Evolutionary conservation across 2,888 invertebrate species (phyloP).

Genomic region (Synergus laeviventris): DNA sequence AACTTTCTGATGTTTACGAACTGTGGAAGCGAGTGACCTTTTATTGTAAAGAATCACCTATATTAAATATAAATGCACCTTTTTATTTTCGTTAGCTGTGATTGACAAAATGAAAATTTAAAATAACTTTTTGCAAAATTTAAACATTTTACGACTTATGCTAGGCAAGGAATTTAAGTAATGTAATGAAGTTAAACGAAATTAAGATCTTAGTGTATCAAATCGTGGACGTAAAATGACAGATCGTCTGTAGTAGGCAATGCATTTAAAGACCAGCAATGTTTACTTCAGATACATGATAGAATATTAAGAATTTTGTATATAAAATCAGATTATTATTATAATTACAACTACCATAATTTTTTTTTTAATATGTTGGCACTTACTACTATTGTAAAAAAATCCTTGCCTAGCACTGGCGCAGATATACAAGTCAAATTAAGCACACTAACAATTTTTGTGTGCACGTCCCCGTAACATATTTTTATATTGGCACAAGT

Average conservation of each 20-base stretch:
- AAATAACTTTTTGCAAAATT: not conserved
- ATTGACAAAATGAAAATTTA: not conserved
- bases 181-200: not conserved
- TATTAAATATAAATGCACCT: not conserved
- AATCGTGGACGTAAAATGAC: not conserved
- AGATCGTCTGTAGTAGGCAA: not conserved
- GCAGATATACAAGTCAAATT: conserved; percentile 22
- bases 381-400: not conserved
- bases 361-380: not conserved
- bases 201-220: not conserved
- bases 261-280: not conserved
- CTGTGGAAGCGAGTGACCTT: not conserved
- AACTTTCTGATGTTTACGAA: not conserved
- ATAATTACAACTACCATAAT: not conserved
- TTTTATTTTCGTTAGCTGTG: not conserved
- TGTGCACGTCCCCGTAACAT: not conserved
- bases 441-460: conserved; percentile 10
- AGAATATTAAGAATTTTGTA: not conserved
- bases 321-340: not conserved
- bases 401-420: conserved; percentile 14
- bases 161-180: conserved; percentile 9
- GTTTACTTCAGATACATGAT: not conserved
- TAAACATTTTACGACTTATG: not conserved
- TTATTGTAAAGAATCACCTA: not conserved
- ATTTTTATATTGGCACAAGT: conserved; percentile 21